Percentiles rank a stretch among this genome's conserved stretches.
Evolutionary conservation across 2,888 invertebrate genomes (phyloP).

Genomic region (Yponomeuta plumbellus): DNA sequence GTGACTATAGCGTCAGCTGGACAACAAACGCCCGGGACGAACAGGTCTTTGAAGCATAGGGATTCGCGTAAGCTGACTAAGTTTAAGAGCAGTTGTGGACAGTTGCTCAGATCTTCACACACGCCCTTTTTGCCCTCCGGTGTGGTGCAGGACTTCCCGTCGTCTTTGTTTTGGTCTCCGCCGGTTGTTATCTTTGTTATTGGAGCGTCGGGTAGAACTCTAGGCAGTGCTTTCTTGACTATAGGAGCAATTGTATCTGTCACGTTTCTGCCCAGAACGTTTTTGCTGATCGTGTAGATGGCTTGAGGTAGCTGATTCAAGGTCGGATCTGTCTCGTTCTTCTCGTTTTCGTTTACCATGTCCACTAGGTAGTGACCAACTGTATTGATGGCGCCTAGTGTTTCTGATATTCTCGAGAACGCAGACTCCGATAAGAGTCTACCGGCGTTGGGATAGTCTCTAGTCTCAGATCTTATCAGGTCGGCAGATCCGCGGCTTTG

Average conservation of each 20-base stretch:
- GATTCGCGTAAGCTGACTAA: constrained; percentile 89
- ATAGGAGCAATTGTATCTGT: constrained; percentile 88
- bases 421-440: constrained; percentile 78
- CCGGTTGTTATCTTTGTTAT: constrained; percentile 62
- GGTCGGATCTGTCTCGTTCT: constrained; percentile 60
- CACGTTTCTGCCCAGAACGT: constrained; percentile 83
- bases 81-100: constrained; percentile 89
- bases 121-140: constrained; percentile 87
- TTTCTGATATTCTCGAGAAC: constrained; percentile 79
- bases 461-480: constrained; percentile 40
- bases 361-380: constrained; percentile 91
- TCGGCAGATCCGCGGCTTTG: constrained; percentile 44
- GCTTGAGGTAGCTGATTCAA: constrained; percentile 79
- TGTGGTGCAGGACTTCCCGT: constrained; percentile 84
- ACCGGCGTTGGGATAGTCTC: constrained; percentile 53
- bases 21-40: constrained; percentile 95
- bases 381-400: constrained; percentile 87
- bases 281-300: constrained; percentile 87
- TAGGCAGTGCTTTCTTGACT: constrained; percentile 67
- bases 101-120: constrained; percentile 92
- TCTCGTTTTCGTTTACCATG: constrained; percentile 78
- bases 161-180: constrained; percentile 58
- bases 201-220: constrained; percentile 61
- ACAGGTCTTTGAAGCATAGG: constrained; percentile 92
- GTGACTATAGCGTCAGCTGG: constrained; percentile 75